Base-by-base conservation (phyloP, 2,797 vertebrate species). In the Falco novaeseelandiae region DNA sequence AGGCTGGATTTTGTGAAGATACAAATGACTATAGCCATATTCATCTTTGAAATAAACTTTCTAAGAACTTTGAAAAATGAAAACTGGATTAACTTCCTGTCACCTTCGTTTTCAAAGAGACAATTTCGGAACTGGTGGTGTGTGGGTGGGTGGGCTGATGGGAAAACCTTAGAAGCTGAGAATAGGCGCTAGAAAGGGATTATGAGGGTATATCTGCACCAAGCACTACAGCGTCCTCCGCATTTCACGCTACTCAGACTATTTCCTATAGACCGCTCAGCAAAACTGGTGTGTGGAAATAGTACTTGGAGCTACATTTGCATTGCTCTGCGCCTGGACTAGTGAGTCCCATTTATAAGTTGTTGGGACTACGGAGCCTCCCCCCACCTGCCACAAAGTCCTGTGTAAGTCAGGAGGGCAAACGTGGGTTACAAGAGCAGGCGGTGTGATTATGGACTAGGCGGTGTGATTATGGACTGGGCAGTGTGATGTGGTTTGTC, bases 1-100 rank as follows among this genome's bases (percentile, higher is more conserved):
- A 83, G 67, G 26, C 48, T 94, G 73, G 10, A 62, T 93, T 90
- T 93, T 3, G 1, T 81, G 18, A 94, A 89, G 38, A 71, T 70
- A 23, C 16, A 25, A 83, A 76, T 54, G 10, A 23, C 44, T 81
- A 1, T 34, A 74, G 52, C 59, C 29, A 4, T 79, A 67, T 58
- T 93, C 8, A 69, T 85, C 26, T 78, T 92, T 58, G 55, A 80
- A 73, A 78, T 44, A 78, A 93, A 78, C 78, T 85, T 90, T 29
- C 18, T 51, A 55, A 83, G 26, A 71, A 61, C 79, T 80, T 85
- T 30, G 71, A 74, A 89, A 88, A 93, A 67, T 17, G 15, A 77
- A 87, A 80, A 78, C 38, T 62, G 34, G 55, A 89, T 93, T 91
- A 80, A 67, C 40, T 92, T 94, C 34, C 38, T 38, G 38, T 71